These are phyloP conservation scores for Tachysurus fulvidraco DNA, from an alignment of 2,113 vertebrate species.

Conservation along the genomic window DNA sequence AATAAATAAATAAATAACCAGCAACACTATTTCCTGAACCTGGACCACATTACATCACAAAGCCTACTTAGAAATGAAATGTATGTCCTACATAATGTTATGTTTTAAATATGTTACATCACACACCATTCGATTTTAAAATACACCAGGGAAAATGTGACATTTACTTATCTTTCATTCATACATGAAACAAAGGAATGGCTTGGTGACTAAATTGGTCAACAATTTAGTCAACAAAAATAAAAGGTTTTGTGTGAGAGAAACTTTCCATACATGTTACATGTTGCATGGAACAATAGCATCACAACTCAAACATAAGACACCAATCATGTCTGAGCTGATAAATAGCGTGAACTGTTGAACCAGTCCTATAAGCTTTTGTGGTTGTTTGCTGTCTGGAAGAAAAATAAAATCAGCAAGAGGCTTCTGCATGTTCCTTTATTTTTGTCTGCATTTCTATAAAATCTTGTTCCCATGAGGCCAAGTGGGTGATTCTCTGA, in stretches of 20 bases:
- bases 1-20: not conserved
- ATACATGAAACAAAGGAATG: not conserved
- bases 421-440: not conserved
- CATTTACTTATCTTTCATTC: not conserved
- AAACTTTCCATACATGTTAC: not conserved
- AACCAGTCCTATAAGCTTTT: not conserved
- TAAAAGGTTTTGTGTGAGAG: not conserved
- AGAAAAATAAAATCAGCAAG: constrained; percentile 19
- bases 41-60: not conserved
- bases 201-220: too few relatives aligned
- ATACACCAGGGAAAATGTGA: not conserved
- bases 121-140: not conserved
- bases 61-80: not conserved
- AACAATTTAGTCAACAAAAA: too few relatives aligned
- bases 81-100: not conserved
- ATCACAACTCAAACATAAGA: not conserved
- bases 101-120: not conserved
- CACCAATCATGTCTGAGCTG: constrained; percentile 11
- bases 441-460: not conserved
- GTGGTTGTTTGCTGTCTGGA: constrained; percentile 3
- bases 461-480: constrained; percentile 16
- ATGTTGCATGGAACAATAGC: not conserved
- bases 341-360: constrained; percentile 12
- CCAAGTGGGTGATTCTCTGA: not conserved
- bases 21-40: not conserved